Percentiles rank a stretch among this genome's conserved stretches.
Evolutionary conservation across 2,888 invertebrate species (phyloP).

Genomic region (Opisthograptis luteolata): DNA sequence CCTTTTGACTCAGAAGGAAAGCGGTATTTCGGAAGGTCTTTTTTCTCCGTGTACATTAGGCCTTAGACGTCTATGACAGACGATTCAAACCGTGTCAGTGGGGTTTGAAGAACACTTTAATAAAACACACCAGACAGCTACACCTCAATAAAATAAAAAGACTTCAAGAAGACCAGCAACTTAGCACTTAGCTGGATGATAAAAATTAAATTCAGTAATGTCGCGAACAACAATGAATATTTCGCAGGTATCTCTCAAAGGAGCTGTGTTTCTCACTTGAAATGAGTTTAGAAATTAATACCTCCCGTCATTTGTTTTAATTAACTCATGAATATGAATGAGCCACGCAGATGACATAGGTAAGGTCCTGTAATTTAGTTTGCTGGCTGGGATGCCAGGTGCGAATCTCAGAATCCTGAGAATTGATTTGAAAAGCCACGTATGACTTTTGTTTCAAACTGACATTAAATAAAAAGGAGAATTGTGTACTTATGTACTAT

Average conservation of each 20-base stretch:
- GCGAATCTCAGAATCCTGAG: neutral
- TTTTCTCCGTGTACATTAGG: too few relatives aligned
- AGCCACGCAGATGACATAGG: conserved; percentile 57
- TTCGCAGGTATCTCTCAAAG: conserved; percentile 41
- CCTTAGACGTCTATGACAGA: too few relatives aligned
- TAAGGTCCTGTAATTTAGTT: conserved; percentile 50
- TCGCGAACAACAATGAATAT: conserved; percentile 32
- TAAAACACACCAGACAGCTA: too few relatives aligned
- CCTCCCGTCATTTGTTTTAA: conserved; percentile 68
- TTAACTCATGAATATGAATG: conserved; percentile 71
- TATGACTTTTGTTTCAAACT: too few relatives aligned
- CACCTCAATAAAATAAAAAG: conserved; percentile 12
- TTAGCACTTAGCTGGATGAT: too few relatives aligned
- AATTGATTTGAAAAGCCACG: conserved; percentile 1
- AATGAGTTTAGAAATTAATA: conserved; percentile 69
- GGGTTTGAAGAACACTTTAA: too few relatives aligned
- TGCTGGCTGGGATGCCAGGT: conserved; percentile 19
- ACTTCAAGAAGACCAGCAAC: conserved; percentile 17
- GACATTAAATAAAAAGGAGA: too few relatives aligned
- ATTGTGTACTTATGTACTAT: too few relatives aligned
- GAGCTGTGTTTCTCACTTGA: conserved; percentile 54
- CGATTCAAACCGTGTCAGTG: too few relatives aligned
- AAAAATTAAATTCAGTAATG: conserved; percentile 34
- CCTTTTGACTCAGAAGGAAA: too few relatives aligned
- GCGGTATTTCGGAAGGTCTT: too few relatives aligned